These are phyloP conservation scores for Nectonema munidae DNA, from an alignment of 2,888 invertebrate genomes.

Conservation along the genomic window DNA sequence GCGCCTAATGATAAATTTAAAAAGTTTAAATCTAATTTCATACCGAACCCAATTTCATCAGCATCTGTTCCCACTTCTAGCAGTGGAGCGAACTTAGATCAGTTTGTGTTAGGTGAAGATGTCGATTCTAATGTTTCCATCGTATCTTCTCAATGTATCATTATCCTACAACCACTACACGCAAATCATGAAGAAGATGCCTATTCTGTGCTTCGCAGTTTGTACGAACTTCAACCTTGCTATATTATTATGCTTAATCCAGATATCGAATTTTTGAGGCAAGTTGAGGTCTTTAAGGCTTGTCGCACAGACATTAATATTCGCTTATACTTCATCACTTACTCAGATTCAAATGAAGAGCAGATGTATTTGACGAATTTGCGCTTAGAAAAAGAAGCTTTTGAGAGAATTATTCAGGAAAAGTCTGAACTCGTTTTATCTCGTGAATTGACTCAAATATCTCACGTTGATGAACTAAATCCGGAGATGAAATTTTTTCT, in stretches of 20 bases:
- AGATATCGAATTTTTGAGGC: conserved; percentile 50
- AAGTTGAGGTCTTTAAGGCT: conserved; percentile 38
- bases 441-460: not conserved
- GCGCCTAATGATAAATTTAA: too few relatives aligned
- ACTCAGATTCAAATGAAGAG: conserved; percentile 71
- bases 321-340: conserved; percentile 52
- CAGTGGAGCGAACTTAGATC: too few relatives aligned
- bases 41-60: too few relatives aligned
- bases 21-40: too few relatives aligned
- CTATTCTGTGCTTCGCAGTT: too few relatives aligned
- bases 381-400: conserved; percentile 62
- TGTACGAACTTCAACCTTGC: conserved; percentile 36
- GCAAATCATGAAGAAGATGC: too few relatives aligned
- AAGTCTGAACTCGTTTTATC: conserved; percentile 39
- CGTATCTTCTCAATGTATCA: too few relatives aligned
- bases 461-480: conserved; percentile 8
- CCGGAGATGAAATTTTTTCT: too few relatives aligned
- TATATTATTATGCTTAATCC: conserved; percentile 61
- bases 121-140: too few relatives aligned
- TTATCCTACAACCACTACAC: too few relatives aligned
- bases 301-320: conserved; percentile 21
- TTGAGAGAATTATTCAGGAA: conserved; percentile 56
- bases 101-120: too few relatives aligned
- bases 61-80: too few relatives aligned
- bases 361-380: conserved; percentile 66